Conservation (phyloP, 1,140 invertebrate species). For the Polypedilum pembai region DNA sequence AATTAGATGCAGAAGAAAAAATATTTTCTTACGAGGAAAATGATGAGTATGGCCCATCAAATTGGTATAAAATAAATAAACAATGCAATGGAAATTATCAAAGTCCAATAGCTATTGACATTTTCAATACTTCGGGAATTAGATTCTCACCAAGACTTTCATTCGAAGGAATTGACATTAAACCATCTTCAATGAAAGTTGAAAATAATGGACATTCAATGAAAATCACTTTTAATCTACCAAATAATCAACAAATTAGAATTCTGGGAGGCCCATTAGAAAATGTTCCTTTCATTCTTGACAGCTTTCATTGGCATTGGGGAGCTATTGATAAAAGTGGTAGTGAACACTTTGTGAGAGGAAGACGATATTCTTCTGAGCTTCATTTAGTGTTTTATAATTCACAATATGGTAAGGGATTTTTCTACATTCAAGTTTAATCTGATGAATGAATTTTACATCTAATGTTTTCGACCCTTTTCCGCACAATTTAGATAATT, state of each 20-base stretch:
- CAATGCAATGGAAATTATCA: background rate
- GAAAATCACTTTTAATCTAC: background rate
- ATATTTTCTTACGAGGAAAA: background rate
- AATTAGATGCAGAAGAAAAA: background rate
- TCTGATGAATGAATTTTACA: background rate
- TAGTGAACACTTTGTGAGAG: background rate
- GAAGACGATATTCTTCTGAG: background rate
- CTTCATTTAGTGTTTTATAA: background rate
- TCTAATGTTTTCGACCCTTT: background rate
- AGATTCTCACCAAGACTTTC: background rate
- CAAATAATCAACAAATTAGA: background rate
- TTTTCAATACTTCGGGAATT: background rate
- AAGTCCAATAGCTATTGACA: background rate
- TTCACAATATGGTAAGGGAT: background rate
- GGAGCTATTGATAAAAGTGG: background rate
- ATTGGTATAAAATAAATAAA: background rate
- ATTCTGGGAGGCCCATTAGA: background rate
- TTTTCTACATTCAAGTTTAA: background rate
- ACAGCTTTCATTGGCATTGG: background rate
- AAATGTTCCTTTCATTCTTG: background rate
- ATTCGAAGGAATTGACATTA: background rate
- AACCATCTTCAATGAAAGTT: background rate
- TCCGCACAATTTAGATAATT: background rate
- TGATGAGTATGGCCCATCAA: background rate
- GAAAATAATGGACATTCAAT: slow-evolving; percentile 22